phyloP scores from a whole-genome alignment of 2,113 vertebrate species.

The Abramis brama region DNA sequence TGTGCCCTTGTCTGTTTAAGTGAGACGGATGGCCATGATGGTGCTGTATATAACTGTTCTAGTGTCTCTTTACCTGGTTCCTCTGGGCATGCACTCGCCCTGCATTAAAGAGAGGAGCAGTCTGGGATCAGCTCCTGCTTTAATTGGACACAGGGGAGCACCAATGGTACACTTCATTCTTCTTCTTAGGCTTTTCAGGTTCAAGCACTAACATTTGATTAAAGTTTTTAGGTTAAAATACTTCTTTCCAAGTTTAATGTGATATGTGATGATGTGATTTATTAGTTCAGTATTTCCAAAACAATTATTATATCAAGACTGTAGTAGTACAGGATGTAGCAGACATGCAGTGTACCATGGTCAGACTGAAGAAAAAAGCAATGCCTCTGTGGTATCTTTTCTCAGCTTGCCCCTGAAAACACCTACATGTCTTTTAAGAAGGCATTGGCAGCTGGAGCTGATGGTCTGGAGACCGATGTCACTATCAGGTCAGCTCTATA shows the following conservation, averaged over 20 bases:
- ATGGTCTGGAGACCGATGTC: constrained; percentile 87
- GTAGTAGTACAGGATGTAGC: background rate
- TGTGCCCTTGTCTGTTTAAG: constrained; percentile 64
- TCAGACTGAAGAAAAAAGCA: background rate
- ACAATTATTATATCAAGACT: background rate
- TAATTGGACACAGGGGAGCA: constrained; percentile 90
- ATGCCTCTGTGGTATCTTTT: background rate
- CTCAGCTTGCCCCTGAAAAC: constrained; percentile 88
- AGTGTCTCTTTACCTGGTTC: constrained; percentile 83
- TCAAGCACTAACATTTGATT: background rate
- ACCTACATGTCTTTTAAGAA: constrained; percentile 92
- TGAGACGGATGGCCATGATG: constrained; percentile 77
- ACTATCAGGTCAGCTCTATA: constrained; percentile 80
- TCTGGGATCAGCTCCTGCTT: constrained; percentile 82
- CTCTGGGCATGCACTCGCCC: constrained; percentile 87
- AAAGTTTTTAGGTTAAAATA: background rate
- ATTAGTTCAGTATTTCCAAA: background rate
- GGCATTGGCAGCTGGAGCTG: constrained; percentile 80
- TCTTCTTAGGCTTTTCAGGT: background rate
- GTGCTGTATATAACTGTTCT: constrained; percentile 80
- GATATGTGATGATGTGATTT: background rate
- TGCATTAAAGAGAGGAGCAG: constrained; percentile 83
- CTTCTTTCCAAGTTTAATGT: background rate
- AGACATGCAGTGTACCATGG: background rate
- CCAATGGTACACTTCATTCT: constrained; percentile 82